Conservation (phyloP, 2,888 invertebrate genomes). For the Pterostichus niger region DNA sequence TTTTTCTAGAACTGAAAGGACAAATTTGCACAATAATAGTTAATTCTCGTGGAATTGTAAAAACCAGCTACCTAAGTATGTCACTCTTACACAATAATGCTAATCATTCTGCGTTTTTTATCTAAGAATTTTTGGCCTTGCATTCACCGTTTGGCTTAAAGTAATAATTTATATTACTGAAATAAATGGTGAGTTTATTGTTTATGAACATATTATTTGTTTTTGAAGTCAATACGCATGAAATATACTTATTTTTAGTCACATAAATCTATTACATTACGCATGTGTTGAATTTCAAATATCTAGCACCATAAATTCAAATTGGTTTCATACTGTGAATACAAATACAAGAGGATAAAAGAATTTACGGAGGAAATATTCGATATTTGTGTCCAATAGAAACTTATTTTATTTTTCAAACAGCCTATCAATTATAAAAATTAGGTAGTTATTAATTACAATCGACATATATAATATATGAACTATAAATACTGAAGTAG, state of each 20-base stretch:
- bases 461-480: too few relatives aligned
- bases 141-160: background rate
- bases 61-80: background rate
- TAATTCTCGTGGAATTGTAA: too few relatives aligned
- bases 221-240: slow-evolving; percentile 40
- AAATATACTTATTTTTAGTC: slow-evolving; percentile 43
- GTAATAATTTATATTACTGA: background rate
- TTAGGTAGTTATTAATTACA: too few relatives aligned
- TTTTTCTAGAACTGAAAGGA: too few relatives aligned
- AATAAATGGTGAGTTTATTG: slow-evolving; percentile 11
- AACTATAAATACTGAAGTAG: too few relatives aligned
- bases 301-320: slow-evolving; percentile 26
- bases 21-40: too few relatives aligned
- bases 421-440: too few relatives aligned
- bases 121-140: background rate
- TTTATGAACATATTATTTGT: slow-evolving; percentile 30
- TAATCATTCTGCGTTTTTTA: background rate
- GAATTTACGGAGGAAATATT: background rate
- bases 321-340: slow-evolving; percentile 12
- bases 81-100: background rate
- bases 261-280: slow-evolving; percentile 38
- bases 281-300: slow-evolving; percentile 42
- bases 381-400: background rate
- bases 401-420: too few relatives aligned
- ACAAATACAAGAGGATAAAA: background rate